These are phyloP conservation scores for Lucilia sericata DNA, from an alignment of 1,140 invertebrate species.

Conservation along the genomic window DNA sequence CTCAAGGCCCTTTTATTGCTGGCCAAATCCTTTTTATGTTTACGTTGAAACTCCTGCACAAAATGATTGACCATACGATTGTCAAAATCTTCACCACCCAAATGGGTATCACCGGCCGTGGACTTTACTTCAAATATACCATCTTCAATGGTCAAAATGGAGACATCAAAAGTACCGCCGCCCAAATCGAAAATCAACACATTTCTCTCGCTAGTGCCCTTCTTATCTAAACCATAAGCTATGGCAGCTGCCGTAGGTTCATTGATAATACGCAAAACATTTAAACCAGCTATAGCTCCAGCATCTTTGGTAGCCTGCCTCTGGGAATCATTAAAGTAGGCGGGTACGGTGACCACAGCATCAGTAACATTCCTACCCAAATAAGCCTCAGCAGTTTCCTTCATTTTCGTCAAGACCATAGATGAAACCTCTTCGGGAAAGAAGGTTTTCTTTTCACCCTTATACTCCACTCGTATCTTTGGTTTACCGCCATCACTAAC, in stretches of 20 bases:
- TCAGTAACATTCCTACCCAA: slow-evolving; percentile 88
- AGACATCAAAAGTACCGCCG: slow-evolving; percentile 97
- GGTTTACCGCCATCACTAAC: slow-evolving; percentile 84
- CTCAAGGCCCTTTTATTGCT: slow-evolving; percentile 90
- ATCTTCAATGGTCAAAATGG: slow-evolving; percentile 95
- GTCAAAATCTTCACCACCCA: slow-evolving; percentile 98
- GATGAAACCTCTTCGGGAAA: slow-evolving; percentile 92
- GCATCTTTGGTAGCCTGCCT: slow-evolving; percentile 92
- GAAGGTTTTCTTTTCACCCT: slow-evolving; percentile 90
- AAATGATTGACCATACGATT: slow-evolving; percentile 94
- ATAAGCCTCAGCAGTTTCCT: slow-evolving; percentile 94
- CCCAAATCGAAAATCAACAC: slow-evolving; percentile 95
- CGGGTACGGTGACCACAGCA: slow-evolving; percentile 92
- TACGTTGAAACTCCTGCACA: slow-evolving; percentile 95
- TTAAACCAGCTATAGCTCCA: slow-evolving; percentile 86
- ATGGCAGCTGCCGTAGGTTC: slow-evolving; percentile 99
- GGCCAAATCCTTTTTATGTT: slow-evolving; percentile 94
- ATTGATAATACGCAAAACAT: slow-evolving; percentile 90
- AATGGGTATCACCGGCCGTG: slow-evolving; percentile 96
- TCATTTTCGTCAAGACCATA: slow-evolving; percentile 93
- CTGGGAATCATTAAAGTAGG: slow-evolving; percentile 93
- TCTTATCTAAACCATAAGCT: slow-evolving; percentile 99
- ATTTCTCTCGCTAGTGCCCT: slow-evolving; percentile 85
- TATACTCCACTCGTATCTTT: slow-evolving; percentile 88
- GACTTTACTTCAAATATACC: slow-evolving; percentile 97